Conservation (phyloP, 2,113 vertebrate species). For the Anthoscopus minutus region DNA sequence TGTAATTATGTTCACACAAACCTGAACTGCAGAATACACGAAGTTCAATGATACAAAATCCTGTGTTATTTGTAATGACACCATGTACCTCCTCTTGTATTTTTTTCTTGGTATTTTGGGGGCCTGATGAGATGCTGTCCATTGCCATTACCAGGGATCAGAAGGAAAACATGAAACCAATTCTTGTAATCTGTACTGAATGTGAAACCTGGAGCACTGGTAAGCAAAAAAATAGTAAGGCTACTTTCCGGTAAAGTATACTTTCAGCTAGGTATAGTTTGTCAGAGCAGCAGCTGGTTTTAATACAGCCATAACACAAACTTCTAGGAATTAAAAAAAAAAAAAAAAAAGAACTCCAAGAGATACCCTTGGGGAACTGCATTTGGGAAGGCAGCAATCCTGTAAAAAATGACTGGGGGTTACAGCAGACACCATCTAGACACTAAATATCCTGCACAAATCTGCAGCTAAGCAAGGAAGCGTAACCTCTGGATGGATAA, state of each 20-base stretch:
- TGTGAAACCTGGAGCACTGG: neutral
- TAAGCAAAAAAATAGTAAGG: neutral
- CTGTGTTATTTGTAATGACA: neutral
- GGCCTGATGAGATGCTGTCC: neutral
- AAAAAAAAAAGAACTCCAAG: fast-evolving
- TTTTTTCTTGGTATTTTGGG: neutral
- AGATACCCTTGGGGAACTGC: neutral
- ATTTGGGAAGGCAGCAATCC: neutral
- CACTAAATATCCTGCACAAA: neutral
- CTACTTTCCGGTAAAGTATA: neutral
- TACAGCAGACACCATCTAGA: neutral
- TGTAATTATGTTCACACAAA: constrained; percentile 7
- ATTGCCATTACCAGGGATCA: neutral
- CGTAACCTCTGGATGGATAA: neutral
- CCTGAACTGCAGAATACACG: neutral
- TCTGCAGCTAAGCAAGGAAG: neutral
- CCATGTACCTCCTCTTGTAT: neutral
- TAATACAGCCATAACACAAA: neutral
- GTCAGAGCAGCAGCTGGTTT: neutral
- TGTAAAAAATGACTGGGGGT: neutral
- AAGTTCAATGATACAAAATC: neutral
- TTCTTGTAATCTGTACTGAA: neutral
- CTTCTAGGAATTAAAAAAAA: neutral
- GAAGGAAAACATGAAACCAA: neutral
- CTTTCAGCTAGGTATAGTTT: neutral